Evolutionary conservation across 1,140 invertebrate genomes (phyloP).

Genomic region (Nasonia vitripennis): DNA sequence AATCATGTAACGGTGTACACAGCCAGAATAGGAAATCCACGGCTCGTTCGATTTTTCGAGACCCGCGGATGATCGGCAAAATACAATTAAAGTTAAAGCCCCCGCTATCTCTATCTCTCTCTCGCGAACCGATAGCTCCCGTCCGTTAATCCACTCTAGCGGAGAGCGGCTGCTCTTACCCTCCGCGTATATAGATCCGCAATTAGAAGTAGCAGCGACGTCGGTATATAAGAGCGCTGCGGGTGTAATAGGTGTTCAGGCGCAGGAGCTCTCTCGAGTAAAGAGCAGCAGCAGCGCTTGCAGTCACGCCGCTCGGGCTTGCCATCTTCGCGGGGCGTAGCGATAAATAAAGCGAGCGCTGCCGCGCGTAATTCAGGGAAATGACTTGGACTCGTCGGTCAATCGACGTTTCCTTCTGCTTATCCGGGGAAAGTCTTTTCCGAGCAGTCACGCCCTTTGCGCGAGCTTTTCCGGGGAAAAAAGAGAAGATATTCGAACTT

Average conservation of each 20-base stretch:
- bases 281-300: background rate
- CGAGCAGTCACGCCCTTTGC: background rate
- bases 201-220: background rate
- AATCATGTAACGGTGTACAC: background rate
- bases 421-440: constrained; percentile 11
- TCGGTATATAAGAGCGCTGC: background rate
- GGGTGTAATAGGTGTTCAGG: background rate
- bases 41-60: too few species aligned
- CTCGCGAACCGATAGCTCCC: background rate
- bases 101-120: background rate
- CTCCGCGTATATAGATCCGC: too few species aligned
- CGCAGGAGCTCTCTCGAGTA: background rate
- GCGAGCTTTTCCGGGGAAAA: background rate
- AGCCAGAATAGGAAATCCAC: background rate
- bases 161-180: background rate
- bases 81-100: background rate
- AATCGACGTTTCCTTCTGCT: constrained; percentile 42
- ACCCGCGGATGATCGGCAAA: background rate
- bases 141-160: background rate
- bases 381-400: constrained; percentile 27
- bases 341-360: background rate
- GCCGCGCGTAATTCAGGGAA: constrained; percentile 40
- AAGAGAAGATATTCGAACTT: constrained; percentile 9
- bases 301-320: constrained; percentile 9
- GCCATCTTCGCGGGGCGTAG: constrained; percentile 8